Conservation (phyloP, 2,113 vertebrate genomes). For the Gopherus flavomarginatus region DNA sequence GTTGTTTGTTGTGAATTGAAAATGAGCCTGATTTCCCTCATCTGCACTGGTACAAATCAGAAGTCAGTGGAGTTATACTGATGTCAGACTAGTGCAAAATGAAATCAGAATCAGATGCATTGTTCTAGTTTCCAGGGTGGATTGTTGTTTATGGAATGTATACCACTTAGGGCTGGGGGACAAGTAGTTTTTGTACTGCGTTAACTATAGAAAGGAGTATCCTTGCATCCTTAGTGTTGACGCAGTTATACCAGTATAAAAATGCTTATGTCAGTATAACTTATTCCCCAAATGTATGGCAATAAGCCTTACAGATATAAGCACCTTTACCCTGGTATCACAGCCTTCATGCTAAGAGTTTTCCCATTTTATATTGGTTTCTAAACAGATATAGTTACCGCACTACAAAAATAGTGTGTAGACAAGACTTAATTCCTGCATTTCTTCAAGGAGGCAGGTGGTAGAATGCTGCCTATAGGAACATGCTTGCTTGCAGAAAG, state of each 20-base stretch:
- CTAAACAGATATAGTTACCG: background rate
- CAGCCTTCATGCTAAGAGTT: background rate
- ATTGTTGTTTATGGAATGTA: background rate
- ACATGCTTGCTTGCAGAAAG: background rate
- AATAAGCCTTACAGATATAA: background rate
- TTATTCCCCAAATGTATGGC: background rate
- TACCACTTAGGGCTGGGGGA: background rate
- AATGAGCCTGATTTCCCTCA: background rate
- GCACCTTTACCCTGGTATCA: background rate
- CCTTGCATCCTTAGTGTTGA: background rate
- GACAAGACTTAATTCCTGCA: background rate
- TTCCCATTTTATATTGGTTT: background rate
- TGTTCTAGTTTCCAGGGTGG: background rate
- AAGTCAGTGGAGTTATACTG: background rate
- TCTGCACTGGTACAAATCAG: background rate
- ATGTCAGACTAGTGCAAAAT: background rate
- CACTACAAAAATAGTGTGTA: background rate
- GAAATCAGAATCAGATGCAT: background rate
- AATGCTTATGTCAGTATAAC: background rate
- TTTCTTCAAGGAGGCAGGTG: background rate
- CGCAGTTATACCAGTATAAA: background rate
- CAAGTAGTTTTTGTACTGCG: background rate
- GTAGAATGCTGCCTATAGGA: background rate
- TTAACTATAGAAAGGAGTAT: background rate
- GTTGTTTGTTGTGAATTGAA: background rate